A percentile compares a stretch with the other conserved stretches of the same genome.
These are phyloP conservation scores for Matsumurasca onukii DNA, from an alignment of 1,140 invertebrate genomes.

Conservation along the genomic window DNA sequence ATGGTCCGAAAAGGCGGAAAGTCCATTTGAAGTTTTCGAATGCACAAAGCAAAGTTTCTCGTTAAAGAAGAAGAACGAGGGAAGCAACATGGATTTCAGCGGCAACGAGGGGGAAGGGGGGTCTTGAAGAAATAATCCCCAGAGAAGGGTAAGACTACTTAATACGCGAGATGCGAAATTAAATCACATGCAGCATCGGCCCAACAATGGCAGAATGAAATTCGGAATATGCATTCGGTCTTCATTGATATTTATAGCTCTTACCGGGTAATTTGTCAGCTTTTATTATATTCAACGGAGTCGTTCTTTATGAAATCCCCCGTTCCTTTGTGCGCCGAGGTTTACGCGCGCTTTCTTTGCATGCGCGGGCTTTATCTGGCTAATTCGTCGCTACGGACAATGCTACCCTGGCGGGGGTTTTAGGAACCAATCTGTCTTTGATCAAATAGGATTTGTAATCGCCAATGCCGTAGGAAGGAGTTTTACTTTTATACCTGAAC, in stretches of 20 bases:
- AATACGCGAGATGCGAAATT: constrained; percentile 29
- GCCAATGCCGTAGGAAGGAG: too few relatives aligned
- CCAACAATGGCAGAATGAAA: constrained; percentile 30
- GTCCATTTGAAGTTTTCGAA: constrained; percentile 16
- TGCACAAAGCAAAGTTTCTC: constrained; percentile 8
- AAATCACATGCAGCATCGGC: constrained; percentile 17
- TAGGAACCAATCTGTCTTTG: too few relatives aligned
- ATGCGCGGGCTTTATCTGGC: constrained; percentile 13
- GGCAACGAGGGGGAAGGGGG: neutral
- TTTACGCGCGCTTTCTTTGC: constrained; percentile 20
- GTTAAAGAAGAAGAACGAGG: neutral
- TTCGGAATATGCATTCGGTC: constrained; percentile 29
- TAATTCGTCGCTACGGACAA: constrained; percentile 13
- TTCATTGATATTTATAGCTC: constrained; percentile 32
- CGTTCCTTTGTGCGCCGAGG: constrained; percentile 19
- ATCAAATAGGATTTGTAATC: too few relatives aligned
- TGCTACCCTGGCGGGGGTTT: constrained; percentile 1
- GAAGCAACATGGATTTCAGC: too few relatives aligned
- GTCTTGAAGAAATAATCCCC: constrained; percentile 13
- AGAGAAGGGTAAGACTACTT: constrained; percentile 24
- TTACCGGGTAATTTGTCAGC: constrained; percentile 30
- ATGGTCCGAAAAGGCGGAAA: constrained; percentile 19
- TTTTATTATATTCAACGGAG: constrained; percentile 26
- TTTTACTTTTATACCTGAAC: too few relatives aligned
- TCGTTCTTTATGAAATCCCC: constrained; percentile 23